These are phyloP conservation scores for Boulengeromyrus knoepffleri DNA, from an alignment of 2,113 vertebrate genomes.

Conservation along the genomic window DNA sequence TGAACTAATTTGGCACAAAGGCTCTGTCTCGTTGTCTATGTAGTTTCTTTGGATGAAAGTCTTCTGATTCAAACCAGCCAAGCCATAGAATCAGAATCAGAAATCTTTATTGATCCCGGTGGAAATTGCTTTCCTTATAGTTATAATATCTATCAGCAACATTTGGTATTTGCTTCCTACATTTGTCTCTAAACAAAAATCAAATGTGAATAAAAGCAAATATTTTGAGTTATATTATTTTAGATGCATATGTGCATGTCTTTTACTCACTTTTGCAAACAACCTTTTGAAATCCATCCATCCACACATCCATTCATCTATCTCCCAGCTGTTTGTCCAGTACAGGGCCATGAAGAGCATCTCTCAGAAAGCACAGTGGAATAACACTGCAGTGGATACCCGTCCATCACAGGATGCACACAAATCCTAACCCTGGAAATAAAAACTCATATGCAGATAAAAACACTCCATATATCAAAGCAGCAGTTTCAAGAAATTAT, in stretches of 20 bases:
- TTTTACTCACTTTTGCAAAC: not conserved
- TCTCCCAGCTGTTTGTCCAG: not conserved
- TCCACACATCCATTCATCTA: not conserved
- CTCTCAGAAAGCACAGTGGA: not conserved
- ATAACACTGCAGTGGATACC: not conserved
- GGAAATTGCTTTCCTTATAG: not conserved
- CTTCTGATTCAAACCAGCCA: not conserved
- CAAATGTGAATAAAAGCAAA: not conserved
- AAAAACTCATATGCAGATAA: slow-evolving; percentile 45
- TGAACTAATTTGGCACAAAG: not conserved
- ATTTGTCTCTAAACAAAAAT: not conserved
- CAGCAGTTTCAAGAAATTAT: slow-evolving; percentile 53
- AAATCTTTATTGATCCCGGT: too few relatives aligned
- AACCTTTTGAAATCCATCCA: not conserved
- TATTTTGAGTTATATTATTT: not conserved
- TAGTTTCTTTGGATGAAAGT: not conserved
- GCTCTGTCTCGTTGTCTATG: not conserved
- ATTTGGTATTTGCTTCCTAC: not conserved
- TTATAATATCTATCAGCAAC: not conserved
- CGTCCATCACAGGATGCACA: not conserved
- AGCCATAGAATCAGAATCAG: not conserved
- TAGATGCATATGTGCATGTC: not conserved
- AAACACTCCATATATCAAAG: slow-evolving; percentile 48
- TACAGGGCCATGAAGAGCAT: not conserved
- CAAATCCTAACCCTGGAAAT: slow-evolving; percentile 30